Evolutionary conservation across 2,113 vertebrate species (phyloP), one percentile per base, ranked within the genome.

Genomic region (Muntiacus reevesi): DNA sequence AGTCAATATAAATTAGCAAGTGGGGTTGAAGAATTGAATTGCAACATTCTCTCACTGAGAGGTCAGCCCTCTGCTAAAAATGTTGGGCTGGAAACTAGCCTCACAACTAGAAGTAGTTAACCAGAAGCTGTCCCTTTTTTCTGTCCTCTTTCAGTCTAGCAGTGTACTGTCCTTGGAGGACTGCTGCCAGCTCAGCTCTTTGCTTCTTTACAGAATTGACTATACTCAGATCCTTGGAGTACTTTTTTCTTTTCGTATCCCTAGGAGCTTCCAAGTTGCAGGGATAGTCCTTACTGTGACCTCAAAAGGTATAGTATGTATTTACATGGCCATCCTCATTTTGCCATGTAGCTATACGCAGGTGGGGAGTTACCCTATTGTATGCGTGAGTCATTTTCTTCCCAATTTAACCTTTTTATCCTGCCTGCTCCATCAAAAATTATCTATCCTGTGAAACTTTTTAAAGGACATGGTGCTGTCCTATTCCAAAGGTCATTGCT

Each of bases 21-120:
- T 30, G 10, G 15, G 11, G 28, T 94, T 90, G 86, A 55, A 84
- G 76, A 95, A 85, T n/a, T 89, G 90, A 92, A 88, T 78, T 86
- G n/a, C 54, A 85, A 82, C 19, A 74, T 97, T 97, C 57, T 88
- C 60, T 97, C 43, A 17, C 47, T 94, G 96, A 86, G 40, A 94
- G 84, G 45, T 95, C 71, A 28, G 36, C 57, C 36, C 79, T 97
- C 95, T 94, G 64, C 84, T 96, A 81, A 92, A 98, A 97, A 89
- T 79, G 25, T 30, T 91, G 84, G 40, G 28, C 93, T 96, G 76
- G 64, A 96, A 96, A 93, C 71, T 83, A 45, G 81, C 78, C 19
- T 97, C 10, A 91, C 11, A 95, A 83, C 50, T 59, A 79, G 91
- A 82, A 57, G 16, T 60, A 88, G n/a, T 96, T 97, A 64, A 88